Percentiles rank a stretch among this genome's conserved stretches.
Conservation (phyloP, 1,140 invertebrate species). For the Zaprionus gabonicus region DNA sequence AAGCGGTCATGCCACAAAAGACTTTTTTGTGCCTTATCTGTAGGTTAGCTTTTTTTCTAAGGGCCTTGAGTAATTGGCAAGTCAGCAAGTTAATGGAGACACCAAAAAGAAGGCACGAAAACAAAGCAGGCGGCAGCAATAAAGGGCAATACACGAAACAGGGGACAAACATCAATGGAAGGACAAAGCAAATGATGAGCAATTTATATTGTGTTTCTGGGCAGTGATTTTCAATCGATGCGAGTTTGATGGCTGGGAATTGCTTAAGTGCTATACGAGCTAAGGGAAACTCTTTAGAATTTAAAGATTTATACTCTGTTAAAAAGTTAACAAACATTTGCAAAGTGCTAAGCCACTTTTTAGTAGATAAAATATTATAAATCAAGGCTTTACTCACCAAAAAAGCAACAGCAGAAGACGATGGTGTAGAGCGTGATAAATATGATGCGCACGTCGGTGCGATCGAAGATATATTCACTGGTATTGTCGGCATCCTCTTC, state of each 20-base stretch:
- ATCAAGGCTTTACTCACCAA: slow-evolving; percentile 85
- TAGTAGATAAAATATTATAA: not conserved
- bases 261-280: not conserved
- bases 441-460: slow-evolving; percentile 86
- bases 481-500: slow-evolving; percentile 59
- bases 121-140: slow-evolving; percentile 16
- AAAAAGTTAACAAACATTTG: not conserved
- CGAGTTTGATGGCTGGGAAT: not conserved
- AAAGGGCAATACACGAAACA: slow-evolving; percentile 8
- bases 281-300: too few species aligned
- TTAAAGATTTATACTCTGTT: too few species aligned
- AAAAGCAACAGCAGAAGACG: slow-evolving; percentile 87
- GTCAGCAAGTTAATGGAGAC: slow-evolving; percentile 53
- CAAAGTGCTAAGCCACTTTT: not conserved
- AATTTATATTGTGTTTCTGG: slow-evolving; percentile 13
- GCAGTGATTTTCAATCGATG: not conserved
- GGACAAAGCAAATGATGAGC: slow-evolving; percentile 11
- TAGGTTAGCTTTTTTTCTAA: slow-evolving; percentile 19
- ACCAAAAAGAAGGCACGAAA: slow-evolving; percentile 21
- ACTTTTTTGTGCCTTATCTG: slow-evolving; percentile 19
- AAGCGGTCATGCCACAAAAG: slow-evolving; percentile 45
- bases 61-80: slow-evolving; percentile 66
- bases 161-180: slow-evolving; percentile 15
- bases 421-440: slow-evolving; percentile 87
- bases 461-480: slow-evolving; percentile 86